These are phyloP conservation scores for Ellobius talpinus DNA, from an alignment of 2,113 vertebrate genomes.

Conservation along the genomic window DNA sequence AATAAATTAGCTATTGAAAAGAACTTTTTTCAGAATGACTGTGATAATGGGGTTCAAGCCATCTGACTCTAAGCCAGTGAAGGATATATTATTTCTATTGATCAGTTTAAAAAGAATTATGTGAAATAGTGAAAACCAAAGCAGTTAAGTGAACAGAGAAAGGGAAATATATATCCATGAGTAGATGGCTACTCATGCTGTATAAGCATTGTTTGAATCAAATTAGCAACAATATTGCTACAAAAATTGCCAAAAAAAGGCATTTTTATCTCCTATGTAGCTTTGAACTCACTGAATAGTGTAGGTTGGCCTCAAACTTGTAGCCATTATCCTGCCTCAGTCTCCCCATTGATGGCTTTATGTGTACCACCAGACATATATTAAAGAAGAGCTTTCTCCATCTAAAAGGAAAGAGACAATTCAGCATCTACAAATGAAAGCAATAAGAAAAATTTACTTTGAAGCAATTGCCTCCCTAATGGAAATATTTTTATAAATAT, in stretches of 20 bases:
- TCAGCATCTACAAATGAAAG: not conserved
- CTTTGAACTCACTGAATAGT: not conserved
- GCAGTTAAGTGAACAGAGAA: not conserved
- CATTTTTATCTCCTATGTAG: not conserved
- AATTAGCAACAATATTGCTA: not conserved
- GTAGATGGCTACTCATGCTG: not conserved
- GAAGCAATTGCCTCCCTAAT: slow-evolving; percentile 9
- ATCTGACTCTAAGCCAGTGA: not conserved
- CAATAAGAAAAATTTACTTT: not conserved
- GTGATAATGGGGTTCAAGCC: not conserved
- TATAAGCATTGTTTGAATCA: not conserved
- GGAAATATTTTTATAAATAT: not conserved
- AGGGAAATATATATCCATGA: not conserved
- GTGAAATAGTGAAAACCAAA: not conserved
- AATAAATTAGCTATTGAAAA: not conserved
- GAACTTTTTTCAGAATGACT: not conserved
- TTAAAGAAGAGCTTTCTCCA: not conserved
- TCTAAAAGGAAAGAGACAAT: not conserved
- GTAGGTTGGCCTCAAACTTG: not conserved
- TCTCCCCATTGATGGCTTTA: not conserved
- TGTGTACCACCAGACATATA: too few relatives aligned
- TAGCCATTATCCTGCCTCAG: not conserved
- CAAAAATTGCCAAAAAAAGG: not conserved
- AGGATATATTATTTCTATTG: not conserved
- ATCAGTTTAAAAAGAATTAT: not conserved